These are phyloP conservation scores for Melitaea cinxia DNA, from an alignment of 1,140 invertebrate genomes.

Conservation along the genomic window DNA sequence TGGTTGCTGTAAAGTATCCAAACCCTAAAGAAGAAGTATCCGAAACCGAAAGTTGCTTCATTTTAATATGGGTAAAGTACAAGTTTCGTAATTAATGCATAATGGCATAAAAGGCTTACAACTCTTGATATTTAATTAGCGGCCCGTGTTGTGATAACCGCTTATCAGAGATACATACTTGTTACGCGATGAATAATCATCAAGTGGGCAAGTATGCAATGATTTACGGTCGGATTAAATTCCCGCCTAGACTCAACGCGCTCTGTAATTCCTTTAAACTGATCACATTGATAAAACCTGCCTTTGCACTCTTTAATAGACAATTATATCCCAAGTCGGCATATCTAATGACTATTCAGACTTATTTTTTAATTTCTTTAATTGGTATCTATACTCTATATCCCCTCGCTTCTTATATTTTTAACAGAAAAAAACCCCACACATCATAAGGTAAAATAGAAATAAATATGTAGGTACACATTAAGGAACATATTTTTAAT, in stretches of 20 bases:
- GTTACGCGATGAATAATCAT: conserved; percentile 19
- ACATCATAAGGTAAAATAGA: no score
- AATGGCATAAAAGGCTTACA: conserved; percentile 26
- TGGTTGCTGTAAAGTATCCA: no score
- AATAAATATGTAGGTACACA: no score
- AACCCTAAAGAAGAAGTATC: no score
- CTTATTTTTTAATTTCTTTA: neutral
- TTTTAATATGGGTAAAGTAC: no score
- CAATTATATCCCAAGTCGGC: neutral
- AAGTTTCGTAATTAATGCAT: neutral
- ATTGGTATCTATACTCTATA: no score
- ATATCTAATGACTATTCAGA: neutral
- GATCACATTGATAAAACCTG: conserved; percentile 10
- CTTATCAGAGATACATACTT: conserved; percentile 45
- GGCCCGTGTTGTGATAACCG: conserved; percentile 41
- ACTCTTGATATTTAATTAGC: conserved; percentile 48
- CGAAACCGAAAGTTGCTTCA: no score
- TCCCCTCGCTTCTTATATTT: no score
- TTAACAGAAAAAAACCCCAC: no score
- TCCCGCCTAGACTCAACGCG: conserved; percentile 12
- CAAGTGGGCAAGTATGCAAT: neutral
- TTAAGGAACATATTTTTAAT: no score
- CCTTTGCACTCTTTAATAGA: neutral
- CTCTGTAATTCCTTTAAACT: conserved; percentile 12
- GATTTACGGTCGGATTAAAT: conserved; percentile 14